Evolutionary conservation across 2,797 vertebrate species (phyloP).

Genomic region (Esox masquinongy): DNA sequence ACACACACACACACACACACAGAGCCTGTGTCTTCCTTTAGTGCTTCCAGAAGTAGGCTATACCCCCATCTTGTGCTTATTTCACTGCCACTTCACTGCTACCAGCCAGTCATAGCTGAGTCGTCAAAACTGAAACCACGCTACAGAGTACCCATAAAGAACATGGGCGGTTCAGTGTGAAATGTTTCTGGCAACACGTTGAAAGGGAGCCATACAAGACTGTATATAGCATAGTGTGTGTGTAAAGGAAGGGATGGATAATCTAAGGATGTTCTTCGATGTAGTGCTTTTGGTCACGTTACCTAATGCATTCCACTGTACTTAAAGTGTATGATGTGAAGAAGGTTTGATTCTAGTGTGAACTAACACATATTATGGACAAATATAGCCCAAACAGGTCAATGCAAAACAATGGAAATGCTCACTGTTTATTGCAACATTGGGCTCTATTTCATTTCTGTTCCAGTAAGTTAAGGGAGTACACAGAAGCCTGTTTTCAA

Average conservation of each 20-base stretch:
- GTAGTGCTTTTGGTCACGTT: neutral
- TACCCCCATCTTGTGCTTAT: slow-evolving; percentile 10
- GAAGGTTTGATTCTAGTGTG: neutral
- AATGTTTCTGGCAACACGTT: neutral
- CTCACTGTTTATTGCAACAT: neutral
- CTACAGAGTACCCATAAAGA: neutral
- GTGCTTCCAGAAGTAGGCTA: slow-evolving; percentile 7
- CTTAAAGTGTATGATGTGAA: neutral
- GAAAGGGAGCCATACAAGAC: neutral
- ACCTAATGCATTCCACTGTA: neutral
- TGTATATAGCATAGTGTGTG: neutral
- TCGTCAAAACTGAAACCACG: neutral
- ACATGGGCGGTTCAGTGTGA: neutral
- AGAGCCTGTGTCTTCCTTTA: neutral
- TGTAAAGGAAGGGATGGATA: neutral
- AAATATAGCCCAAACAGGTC: neutral
- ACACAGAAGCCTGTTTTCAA: too few species aligned
- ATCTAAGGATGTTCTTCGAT: neutral
- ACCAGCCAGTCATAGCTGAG: neutral
- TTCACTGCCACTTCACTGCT: neutral
- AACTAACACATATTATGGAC: neutral
- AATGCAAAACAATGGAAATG: neutral
- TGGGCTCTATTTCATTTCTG: too few species aligned
- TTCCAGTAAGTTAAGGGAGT: too few species aligned
- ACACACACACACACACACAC: neutral